Evolutionary conservation across 2,113 vertebrate species (phyloP).

Genomic region (Gymnarchus niloticus): DNA sequence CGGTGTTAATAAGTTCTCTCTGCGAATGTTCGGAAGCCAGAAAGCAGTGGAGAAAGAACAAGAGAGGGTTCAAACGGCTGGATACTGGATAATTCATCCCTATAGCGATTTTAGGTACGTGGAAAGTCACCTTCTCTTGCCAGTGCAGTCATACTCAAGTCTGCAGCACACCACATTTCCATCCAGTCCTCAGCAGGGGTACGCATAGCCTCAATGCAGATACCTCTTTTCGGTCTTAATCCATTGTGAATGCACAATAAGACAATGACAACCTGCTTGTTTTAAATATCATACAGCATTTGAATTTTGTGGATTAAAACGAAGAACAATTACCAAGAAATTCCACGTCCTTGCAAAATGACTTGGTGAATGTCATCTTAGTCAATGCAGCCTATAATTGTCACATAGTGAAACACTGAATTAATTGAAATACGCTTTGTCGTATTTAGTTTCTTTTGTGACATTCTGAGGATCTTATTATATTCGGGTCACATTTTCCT

Average conservation of each 20-base stretch:
- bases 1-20: slow-evolving; percentile 98
- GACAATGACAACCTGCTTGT: slow-evolving; percentile 19
- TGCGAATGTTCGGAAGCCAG: slow-evolving; percentile 98
- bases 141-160: slow-evolving; percentile 32
- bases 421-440: not conserved
- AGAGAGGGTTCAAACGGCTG: slow-evolving; percentile 95
- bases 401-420: not conserved
- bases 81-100: slow-evolving; percentile 98
- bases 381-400: not conserved
- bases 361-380: slow-evolving; percentile 38
- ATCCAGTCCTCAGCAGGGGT: slow-evolving; percentile 36
- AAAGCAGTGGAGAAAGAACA: slow-evolving; percentile 98
- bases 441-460: not conserved
- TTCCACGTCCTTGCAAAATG: slow-evolving; percentile 37
- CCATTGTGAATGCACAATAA: slow-evolving; percentile 29
- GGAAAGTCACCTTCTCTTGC: slow-evolving; percentile 59
- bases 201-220: slow-evolving; percentile 11
- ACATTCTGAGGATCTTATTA: not conserved
- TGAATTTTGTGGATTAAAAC: not conserved
- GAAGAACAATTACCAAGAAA: slow-evolving; percentile 19
- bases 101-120: slow-evolving; percentile 98
- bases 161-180: slow-evolving; percentile 32
- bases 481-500: not conserved
- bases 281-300: slow-evolving; percentile 44
- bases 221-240: slow-evolving; percentile 34